These are phyloP conservation scores for Pediacus dermestoides DNA, from an alignment of 2,888 invertebrate genomes.

Conservation along the genomic window DNA sequence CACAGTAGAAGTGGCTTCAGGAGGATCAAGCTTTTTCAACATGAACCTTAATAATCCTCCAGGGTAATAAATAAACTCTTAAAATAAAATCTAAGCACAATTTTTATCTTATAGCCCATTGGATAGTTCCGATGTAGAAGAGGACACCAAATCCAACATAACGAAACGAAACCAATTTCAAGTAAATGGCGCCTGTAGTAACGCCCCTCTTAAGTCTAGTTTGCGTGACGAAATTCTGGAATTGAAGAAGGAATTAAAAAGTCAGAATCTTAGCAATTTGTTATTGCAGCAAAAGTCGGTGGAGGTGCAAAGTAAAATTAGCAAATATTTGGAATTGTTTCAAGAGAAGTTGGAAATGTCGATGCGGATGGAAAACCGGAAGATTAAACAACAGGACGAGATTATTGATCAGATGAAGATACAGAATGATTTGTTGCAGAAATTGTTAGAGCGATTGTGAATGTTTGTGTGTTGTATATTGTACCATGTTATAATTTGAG, in stretches of 20 bases:
- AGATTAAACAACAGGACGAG: constrained; percentile 23
- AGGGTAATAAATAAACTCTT: constrained; percentile 14
- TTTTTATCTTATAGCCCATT: neutral
- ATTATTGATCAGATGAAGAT: constrained; percentile 24
- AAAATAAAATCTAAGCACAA: neutral
- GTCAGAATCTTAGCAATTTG: constrained; percentile 14
- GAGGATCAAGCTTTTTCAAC: constrained; percentile 11
- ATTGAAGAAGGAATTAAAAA: constrained; percentile 16
- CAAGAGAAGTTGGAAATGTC: constrained; percentile 15
- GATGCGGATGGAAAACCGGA: constrained; percentile 16
- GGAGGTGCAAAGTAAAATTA: constrained; percentile 1
- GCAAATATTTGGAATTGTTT: neutral
- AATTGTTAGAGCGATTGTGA: constrained; percentile 15
- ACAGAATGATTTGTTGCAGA: constrained; percentile 23
- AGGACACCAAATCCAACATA: constrained; percentile 5
- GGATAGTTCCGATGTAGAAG: constrained; percentile 3
- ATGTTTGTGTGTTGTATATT: neutral
- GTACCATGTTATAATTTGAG: neutral
- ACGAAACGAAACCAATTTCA: constrained; percentile 6
- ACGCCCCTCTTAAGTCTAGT: constrained; percentile 8
- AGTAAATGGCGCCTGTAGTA: constrained; percentile 10
- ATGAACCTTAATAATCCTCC: constrained; percentile 22
- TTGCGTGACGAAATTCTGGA: constrained; percentile 19
- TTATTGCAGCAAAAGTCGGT: neutral
- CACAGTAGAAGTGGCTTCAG: constrained; percentile 9